Percentiles rank a stretch among this genome's conserved stretches.
phyloP scores from a whole-genome alignment of 2,113 vertebrate species.

The Egretta garzetta region DNA sequence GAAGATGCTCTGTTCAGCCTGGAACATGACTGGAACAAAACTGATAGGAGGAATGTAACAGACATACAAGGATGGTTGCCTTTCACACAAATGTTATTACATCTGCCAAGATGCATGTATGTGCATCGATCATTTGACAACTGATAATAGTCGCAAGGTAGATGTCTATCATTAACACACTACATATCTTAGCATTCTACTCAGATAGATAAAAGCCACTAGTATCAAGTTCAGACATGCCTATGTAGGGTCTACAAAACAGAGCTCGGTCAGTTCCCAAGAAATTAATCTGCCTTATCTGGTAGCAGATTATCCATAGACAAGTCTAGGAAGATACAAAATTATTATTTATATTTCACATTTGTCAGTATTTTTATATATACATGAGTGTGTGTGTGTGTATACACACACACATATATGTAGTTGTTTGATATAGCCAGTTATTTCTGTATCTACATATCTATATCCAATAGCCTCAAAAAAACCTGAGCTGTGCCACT shows the following conservation, averaged over 20 bases:
- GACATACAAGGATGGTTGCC: not conserved
- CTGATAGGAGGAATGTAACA: not conserved
- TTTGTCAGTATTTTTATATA: not conserved
- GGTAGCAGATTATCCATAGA: not conserved
- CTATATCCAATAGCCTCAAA: not conserved
- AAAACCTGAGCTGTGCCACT: not conserved
- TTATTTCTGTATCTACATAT: not conserved
- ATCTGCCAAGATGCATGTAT: not conserved
- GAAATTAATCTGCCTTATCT: not conserved
- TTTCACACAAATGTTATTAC: not conserved
- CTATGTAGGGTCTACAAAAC: not conserved
- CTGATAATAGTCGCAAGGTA: not conserved
- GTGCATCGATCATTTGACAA: not conserved
- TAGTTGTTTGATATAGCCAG: not conserved
- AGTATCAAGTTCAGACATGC: not conserved
- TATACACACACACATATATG: rapidly evolving
- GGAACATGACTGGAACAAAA: not conserved
- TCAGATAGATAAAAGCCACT: not conserved
- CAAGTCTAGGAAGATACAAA: not conserved
- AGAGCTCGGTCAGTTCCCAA: not conserved
- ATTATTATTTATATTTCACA: not conserved
- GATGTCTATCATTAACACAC: not conserved
- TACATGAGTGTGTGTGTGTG: rapidly evolving
- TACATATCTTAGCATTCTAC: not conserved
- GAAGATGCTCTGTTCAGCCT: not conserved